Conservation (phyloP, 2,797 vertebrate genomes). For the Petrocephalus schoutedeni region DNA sequence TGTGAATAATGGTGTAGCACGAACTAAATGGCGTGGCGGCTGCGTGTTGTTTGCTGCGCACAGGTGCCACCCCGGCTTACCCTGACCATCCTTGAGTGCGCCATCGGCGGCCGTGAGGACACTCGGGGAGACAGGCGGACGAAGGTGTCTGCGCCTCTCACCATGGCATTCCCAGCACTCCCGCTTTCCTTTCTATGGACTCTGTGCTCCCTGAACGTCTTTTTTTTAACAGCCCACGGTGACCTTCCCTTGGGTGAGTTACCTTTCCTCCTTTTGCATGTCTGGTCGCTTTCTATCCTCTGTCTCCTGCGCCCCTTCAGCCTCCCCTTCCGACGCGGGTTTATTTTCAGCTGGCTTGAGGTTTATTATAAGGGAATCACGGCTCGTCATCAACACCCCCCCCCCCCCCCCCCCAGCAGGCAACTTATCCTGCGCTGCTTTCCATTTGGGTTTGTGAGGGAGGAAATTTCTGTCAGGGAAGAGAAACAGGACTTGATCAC, state of each 20-base stretch:
- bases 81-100: conserved; percentile 9
- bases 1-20: neutral
- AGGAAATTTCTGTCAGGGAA: neutral
- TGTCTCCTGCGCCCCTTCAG: conserved; percentile 14
- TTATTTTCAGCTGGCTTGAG: conserved; percentile 46
- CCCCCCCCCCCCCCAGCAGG: neutral
- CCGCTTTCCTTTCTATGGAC: conserved; percentile 38
- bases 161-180: conserved; percentile 59
- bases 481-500: neutral
- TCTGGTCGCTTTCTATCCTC: conserved; percentile 12
- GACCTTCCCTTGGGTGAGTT: conserved; percentile 46
- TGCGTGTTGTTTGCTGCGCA: conserved; percentile 32
- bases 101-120: conserved; percentile 50
- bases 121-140: conserved; percentile 52
- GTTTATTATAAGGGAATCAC: conserved; percentile 53
- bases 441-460: conserved; percentile 25
- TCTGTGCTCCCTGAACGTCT: conserved; percentile 49
- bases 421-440: conserved; percentile 46
- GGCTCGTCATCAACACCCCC: conserved; percentile 52
- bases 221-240: conserved; percentile 51
- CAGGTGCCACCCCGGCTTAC: conserved; percentile 54
- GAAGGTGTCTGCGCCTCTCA: conserved; percentile 38
- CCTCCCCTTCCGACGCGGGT: conserved; percentile 47
- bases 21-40: neutral
- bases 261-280: conserved; percentile 12